A percentile compares a stretch with the other conserved stretches of the same genome.
Conservation (phyloP, 2,113 vertebrate genomes). For the Telmatochromis sp. region DNA sequence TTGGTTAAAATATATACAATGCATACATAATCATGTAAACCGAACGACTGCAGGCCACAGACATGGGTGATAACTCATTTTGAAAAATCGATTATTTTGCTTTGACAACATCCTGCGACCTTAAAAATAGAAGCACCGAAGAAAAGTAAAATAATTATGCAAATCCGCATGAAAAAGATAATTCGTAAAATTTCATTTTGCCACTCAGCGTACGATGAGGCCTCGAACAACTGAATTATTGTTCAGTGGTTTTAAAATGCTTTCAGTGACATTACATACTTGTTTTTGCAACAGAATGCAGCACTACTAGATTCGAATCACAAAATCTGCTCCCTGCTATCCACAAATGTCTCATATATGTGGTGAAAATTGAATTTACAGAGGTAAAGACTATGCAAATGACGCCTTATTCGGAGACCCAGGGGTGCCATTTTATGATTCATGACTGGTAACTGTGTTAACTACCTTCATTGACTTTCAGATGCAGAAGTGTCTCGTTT, state of each 20-base stretch:
- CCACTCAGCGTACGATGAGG: background rate
- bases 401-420: background rate
- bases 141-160: background rate
- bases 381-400: constrained; percentile 23
- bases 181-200: background rate
- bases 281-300: background rate
- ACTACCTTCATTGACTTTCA: constrained; percentile 50
- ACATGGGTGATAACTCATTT: background rate
- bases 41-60: background rate
- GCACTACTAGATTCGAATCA: background rate
- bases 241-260: background rate
- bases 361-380: constrained; percentile 1
- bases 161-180: background rate
- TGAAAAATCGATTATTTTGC: background rate
- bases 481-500: constrained; percentile 12
- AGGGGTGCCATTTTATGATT: constrained; percentile 27
- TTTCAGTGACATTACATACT: background rate
- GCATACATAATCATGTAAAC: background rate
- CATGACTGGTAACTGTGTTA: constrained; percentile 36
- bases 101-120: background rate
- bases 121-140: background rate
- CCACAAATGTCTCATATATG: background rate
- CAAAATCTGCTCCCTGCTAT: background rate
- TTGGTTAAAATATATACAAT: background rate
- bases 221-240: background rate